phyloP scores from a whole-genome alignment of 92 coral and sea anemone species.

The Epizoanthus rinbou region DNA sequence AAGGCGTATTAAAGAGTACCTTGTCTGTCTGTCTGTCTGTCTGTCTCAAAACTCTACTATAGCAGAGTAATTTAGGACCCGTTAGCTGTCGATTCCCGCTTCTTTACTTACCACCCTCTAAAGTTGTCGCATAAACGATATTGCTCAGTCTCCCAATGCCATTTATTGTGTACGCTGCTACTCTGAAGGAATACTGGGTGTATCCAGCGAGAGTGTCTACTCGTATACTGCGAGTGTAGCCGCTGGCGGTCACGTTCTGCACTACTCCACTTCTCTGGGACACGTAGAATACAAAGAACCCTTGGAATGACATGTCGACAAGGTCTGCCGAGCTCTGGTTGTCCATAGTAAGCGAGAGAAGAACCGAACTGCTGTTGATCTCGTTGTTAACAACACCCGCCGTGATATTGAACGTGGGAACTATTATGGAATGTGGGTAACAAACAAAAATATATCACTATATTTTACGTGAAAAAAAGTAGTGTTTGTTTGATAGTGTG shows the following conservation, averaged over 20 bases:
- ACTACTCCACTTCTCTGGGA: constrained; percentile 8
- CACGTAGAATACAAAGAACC: constrained; percentile 4
- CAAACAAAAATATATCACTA: neutral
- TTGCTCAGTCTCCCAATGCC: constrained; percentile 7
- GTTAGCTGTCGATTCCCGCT: too few species aligned
- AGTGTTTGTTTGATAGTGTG: too few species aligned
- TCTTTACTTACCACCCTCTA: constrained; percentile 24
- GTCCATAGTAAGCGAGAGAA: constrained; percentile 14
- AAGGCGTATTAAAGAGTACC: too few species aligned
- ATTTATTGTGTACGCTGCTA: neutral
- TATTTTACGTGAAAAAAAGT: too few species aligned
- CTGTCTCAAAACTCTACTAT: too few species aligned
- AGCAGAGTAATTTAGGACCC: too few species aligned
- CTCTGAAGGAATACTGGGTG: constrained; percentile 15
- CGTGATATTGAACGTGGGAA: constrained; percentile 18
- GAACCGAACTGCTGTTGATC: constrained; percentile 1
- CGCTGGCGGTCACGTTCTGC: constrained; percentile 18
- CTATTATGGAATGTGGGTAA: neutral
- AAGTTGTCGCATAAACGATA: constrained; percentile 7
- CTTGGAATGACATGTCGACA: constrained; percentile 20
- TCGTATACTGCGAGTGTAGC: neutral
- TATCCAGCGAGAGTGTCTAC: neutral
- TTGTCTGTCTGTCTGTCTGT: too few species aligned
- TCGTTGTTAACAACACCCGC: constrained; percentile 1
- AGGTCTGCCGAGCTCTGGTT: neutral